Base-by-base conservation (phyloP, 2,888 invertebrate genomes). In the Operophtera brumata region DNA sequence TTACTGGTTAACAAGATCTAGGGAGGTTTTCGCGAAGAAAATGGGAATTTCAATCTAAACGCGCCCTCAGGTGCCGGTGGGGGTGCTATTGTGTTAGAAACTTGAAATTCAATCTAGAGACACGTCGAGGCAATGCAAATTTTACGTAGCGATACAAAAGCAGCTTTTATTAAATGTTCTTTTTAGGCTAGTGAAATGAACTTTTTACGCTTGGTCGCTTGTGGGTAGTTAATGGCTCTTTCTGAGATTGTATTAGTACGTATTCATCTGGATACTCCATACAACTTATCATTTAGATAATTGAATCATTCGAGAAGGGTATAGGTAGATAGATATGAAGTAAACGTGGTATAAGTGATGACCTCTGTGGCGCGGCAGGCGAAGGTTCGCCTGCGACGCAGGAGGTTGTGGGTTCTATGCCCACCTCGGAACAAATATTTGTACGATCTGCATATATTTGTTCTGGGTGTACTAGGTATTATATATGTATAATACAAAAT, bases 41-140 rank as follows among this genome's bases (percentile, higher is more conserved):
- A 86, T 82, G 83, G 83, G 82, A 86, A 82, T 84, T 86, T 82
- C 84, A 86, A 89, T 89, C 77, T 82, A 85, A 82, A 78, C 74
- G 75, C 75, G 73, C 85, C 87, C 85, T 72, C 82, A 84, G 85
- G 86, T 85, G 73, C 61, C 70, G 65, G 37, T 63, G 69, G 71
- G 70, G 70, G 67, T 61, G 64, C 62, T 44, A 65, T 70, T 73
- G 67, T 72, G 60, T 54, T 65, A 54, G 67, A 73, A 74, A 73
- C 65, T 73, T 69, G 51, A 59, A 76, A 76, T 77, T 70, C 69
- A 73, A 73, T 73, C 69, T 70, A 62, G 30, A 55, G 34, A 39
- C 39, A 48, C 45, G 54, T 48, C 32, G 6, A 12, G 45, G 41
- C 25, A 52, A 59, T 59, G 50, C 40, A 58, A 58, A 59, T 52